Conservation (phyloP, 2,888 invertebrate genomes). For the Pocota personata region DNA sequence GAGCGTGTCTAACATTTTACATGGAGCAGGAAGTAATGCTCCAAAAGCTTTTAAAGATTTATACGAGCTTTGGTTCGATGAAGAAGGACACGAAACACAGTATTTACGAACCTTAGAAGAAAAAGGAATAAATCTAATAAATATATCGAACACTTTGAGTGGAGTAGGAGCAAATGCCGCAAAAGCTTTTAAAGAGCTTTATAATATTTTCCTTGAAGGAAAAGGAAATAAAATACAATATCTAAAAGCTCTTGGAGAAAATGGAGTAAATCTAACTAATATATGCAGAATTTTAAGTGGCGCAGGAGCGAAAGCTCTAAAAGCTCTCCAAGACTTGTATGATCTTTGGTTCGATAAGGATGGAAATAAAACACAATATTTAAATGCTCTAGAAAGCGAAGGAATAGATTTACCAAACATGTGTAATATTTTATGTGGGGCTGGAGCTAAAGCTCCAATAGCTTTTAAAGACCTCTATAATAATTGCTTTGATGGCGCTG, state of each 20-base stretch:
- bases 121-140: not conserved
- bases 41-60: constrained; percentile 10
- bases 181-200: not conserved
- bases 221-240: not conserved
- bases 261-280: not conserved
- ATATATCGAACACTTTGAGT: not conserved
- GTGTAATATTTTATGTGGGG: not conserved
- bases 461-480: not conserved
- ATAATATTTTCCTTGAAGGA: not conserved
- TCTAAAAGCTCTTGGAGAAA: not conserved
- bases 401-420: not conserved
- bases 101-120: not conserved
- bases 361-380: not conserved
- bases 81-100: not conserved
- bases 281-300: not conserved
- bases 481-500: not conserved
- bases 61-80: not conserved
- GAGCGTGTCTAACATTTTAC: not conserved
- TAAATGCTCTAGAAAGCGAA: not conserved
- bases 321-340: not conserved
- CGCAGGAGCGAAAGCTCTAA: not conserved
- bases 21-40: constrained; percentile 5
- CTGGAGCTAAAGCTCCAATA: not conserved
- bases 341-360: not conserved
- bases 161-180: constrained; percentile 14